Evolutionary conservation across 2,113 vertebrate species (phyloP).

Genomic region (Acrocephalus kingi): DNA sequence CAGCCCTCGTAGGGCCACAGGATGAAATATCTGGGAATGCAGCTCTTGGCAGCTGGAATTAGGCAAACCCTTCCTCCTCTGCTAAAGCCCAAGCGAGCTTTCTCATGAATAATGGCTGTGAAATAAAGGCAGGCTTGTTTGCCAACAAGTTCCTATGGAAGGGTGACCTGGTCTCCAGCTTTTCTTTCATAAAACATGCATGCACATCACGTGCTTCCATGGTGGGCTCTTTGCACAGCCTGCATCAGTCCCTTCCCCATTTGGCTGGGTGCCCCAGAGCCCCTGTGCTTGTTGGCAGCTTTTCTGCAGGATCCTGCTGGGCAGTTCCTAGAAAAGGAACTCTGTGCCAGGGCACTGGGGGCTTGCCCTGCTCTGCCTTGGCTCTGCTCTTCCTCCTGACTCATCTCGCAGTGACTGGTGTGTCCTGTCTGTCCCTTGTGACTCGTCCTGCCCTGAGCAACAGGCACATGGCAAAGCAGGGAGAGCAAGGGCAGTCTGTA

Average conservation of each 20-base stretch:
- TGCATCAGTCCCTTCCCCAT: neutral
- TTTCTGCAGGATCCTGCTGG: neutral
- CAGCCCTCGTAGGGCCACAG: too few species aligned
- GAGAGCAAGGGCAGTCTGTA: neutral
- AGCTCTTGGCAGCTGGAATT: neutral
- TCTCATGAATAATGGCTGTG: neutral
- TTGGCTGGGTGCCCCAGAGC: neutral
- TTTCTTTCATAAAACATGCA: neutral
- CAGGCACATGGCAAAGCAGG: neutral
- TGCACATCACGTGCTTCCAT: neutral
- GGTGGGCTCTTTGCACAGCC: neutral
- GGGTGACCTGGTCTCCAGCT: neutral
- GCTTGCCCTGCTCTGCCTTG: neutral
- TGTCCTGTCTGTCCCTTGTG: neutral
- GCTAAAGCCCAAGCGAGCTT: neutral
- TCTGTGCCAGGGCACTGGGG: neutral
- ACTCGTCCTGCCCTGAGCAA: neutral
- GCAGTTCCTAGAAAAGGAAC: neutral
- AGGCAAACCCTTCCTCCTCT: neutral
- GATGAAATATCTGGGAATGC: neutral
- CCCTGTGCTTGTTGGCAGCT: neutral
- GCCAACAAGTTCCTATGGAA: accelerated
- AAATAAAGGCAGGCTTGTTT: neutral
- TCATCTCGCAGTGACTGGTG: neutral
- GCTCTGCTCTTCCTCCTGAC: neutral